Percentiles rank a stretch among this genome's conserved stretches.
These are phyloP conservation scores for Euphysa ruthae DNA, from an alignment of 30 jellyfish, hydroid and myxozoan species.

Conservation along the genomic window DNA sequence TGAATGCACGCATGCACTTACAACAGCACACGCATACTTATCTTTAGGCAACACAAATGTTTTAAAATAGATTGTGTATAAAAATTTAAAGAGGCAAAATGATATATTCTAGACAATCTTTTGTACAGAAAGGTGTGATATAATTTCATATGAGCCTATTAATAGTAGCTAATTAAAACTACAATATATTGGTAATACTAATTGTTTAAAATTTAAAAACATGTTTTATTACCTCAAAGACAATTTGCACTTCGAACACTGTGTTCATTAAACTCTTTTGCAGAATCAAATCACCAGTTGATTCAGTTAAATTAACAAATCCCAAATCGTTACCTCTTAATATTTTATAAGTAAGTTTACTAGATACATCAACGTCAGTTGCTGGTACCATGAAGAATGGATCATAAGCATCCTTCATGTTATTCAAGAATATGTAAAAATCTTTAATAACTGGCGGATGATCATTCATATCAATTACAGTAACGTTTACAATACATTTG, in stretches of 20 bases:
- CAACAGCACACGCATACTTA: too few species aligned
- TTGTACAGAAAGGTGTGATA: too few species aligned
- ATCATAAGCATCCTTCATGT: conserved; percentile 39
- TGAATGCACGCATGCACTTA: too few species aligned
- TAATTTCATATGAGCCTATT: too few species aligned
- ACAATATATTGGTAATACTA: too few species aligned
- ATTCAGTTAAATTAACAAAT: conserved; percentile 47
- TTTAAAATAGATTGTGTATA: too few species aligned
- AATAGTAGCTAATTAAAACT: too few species aligned
- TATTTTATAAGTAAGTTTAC: conserved; percentile 39
- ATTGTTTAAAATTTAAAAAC: too few species aligned
- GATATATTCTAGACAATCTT: too few species aligned
- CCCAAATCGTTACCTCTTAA: conserved; percentile 54
- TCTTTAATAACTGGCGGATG: conserved; percentile 73
- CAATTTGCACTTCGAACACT: conserved; percentile 54
- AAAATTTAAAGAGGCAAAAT: too few species aligned
- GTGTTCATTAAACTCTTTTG: conserved; percentile 55
- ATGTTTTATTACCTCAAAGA: too few species aligned
- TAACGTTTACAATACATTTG: conserved; percentile 42
- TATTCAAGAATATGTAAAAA: conserved; percentile 68
- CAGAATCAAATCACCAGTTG: conserved; percentile 65
- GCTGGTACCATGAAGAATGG: conserved; percentile 80
- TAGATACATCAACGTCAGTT: conserved; percentile 60
- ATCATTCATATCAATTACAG: conserved; percentile 69
- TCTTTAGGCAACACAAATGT: too few species aligned